Base-by-base conservation (phyloP, 2,888 invertebrate genomes). In the Kryphioiulus occultus region DNA sequence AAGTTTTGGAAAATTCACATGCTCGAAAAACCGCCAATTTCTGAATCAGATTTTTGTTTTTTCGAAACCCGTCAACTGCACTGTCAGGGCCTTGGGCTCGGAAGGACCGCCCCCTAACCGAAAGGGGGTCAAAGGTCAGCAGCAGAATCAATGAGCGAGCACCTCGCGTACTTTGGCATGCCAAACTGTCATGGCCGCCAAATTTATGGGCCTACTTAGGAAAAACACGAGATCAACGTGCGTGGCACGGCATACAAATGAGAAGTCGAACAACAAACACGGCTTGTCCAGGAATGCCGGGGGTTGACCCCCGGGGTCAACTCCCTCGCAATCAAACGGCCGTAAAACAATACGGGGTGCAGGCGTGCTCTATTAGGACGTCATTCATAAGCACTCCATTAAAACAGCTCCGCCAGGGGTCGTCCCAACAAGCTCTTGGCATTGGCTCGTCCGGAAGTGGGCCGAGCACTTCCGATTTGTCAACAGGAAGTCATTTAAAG, bases 161-260 rank as follows among this genome's bases (percentile, higher is more conserved):
- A n/a, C 59, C 59, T 59, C 59, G 59, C 59, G 59, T 59, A 59
- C 59, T 59, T 59, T 59, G 59, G 59, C 59, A 59, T n/a, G 59
- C 7, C 59, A 59, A 59, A 7, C 59, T 59, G 59, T 59, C 59
- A 59, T 59, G 59, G 59, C 59, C 59, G n/a, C 59, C 59, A 59
- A 59, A 59, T 59, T 59, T 59, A 59, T 59, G 59, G 59, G 59
- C 59, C 59, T 59, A 59, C 59, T 59, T 59, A 59, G 59, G n/a
- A 59, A 59, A 59, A 59, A 59, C 59, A 59, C 19, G 59, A n/a
- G 19, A 59, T n/a, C 59, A 59, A 59, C 59, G n/a, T 59, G 59
- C 59, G 59, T 59, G 59, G 59, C 59, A 59, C 59, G 7, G 59
- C 59, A 59, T 59, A 59, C 59, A 59, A 59, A 59, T 59, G 19